A percentile compares a stretch with the other conserved stretches of the same genome.
phyloP scores from a whole-genome alignment of 2,113 vertebrate genomes.

The Galeopterus variegatus region DNA sequence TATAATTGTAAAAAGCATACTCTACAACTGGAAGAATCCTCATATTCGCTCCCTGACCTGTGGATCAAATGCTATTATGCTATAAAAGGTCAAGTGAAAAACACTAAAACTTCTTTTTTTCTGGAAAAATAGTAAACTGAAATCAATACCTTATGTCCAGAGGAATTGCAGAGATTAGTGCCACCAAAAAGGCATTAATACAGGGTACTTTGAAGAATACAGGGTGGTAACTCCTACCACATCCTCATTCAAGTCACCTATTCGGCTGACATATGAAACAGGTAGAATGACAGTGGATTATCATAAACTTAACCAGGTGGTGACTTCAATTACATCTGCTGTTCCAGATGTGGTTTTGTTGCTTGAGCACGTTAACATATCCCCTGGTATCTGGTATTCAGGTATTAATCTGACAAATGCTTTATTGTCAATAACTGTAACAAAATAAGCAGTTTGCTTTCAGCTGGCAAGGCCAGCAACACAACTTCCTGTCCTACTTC shows the following conservation, averaged over 20 bases:
- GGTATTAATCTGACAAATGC: background rate
- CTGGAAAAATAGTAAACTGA: background rate
- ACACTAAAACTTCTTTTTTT: background rate
- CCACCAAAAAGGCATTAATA: background rate
- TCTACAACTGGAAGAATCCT: background rate
- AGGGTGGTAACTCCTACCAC: background rate
- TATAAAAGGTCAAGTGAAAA: background rate
- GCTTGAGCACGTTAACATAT: background rate
- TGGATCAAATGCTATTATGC: background rate
- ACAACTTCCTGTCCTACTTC: background rate
- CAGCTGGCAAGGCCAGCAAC: background rate
- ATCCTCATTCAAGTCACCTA: background rate
- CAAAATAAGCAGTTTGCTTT: background rate
- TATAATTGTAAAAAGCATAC: background rate
- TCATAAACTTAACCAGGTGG: background rate
- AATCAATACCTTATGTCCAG: background rate
- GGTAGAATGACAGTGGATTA: background rate
- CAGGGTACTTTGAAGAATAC: no score
- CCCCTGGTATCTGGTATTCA: background rate
- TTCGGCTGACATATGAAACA: background rate
- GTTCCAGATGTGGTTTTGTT: background rate
- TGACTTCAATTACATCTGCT: background rate
- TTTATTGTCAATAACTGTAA: background rate
- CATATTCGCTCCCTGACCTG: background rate
- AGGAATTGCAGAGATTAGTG: background rate